phyloP scores from a whole-genome alignment of 2,113 vertebrate species.

The Herpailurus yagouaroundi region DNA sequence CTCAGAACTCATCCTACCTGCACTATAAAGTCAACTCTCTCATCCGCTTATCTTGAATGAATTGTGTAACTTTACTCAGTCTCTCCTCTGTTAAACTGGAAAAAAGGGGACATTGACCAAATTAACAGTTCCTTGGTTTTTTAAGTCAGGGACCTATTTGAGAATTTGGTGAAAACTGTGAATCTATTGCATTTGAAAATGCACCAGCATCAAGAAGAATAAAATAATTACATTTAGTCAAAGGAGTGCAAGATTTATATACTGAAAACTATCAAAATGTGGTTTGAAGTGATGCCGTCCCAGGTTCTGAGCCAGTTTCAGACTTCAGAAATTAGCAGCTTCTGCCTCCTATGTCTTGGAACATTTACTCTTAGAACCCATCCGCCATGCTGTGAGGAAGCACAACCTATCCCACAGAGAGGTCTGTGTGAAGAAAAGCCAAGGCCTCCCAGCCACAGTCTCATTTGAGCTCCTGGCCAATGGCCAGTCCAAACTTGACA shows the following conservation, averaged over 20 bases:
- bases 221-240: not conserved
- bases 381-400: not conserved
- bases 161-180: not conserved
- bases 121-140: not conserved
- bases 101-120: not conserved
- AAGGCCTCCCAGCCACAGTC: not conserved
- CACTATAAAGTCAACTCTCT: not conserved
- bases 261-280: not conserved
- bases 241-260: not conserved
- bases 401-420: not conserved
- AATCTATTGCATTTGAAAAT: not conserved
- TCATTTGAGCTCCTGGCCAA: not conserved
- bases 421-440: not conserved
- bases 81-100: not conserved
- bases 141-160: not conserved
- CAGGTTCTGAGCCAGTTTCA: not conserved
- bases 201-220: not conserved
- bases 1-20: not conserved
- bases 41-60: not conserved
- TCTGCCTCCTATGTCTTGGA: not conserved
- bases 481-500: not conserved
- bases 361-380: not conserved
- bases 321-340: not conserved
- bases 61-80: not conserved
- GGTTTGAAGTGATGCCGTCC: not conserved